Evolutionary conservation across 2,888 invertebrate genomes (phyloP), one percentile per base, ranked within the genome.

Genomic region (Frankliniella intonsa): DNA sequence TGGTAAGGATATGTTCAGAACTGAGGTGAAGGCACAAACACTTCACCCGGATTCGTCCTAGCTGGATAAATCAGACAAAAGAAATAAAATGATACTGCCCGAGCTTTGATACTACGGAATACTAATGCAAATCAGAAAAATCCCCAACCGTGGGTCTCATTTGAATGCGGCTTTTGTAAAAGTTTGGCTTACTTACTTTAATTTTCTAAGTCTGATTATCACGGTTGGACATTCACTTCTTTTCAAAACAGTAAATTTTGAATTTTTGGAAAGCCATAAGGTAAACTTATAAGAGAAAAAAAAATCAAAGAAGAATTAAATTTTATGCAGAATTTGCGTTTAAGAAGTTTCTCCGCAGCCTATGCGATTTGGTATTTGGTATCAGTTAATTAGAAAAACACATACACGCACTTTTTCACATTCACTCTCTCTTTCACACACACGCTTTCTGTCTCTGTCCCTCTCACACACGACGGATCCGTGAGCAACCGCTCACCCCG

Each of bases 1-100:
- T 76, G 69, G 69, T 76, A 76, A 76, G 69, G 69, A 76, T 76
- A 76, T 76, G 69, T 76, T 76, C 69, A 76, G 69, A 76, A 25
- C 22, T 76, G 69, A n/a, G 25, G 69, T 25, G 22, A 76, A 76
- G 62, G 62, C 62, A 62, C 62, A 17, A 76, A 76, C 25, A 25
- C 69, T 76, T 76, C 69, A 76, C 69, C 69, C 69, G 69, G 69
- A 76, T 25, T 76, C 69, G 69, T 25, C 69, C 69, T 25, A 76
- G 25, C 25, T 76, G 69, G 62, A 62, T 62, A 62, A 19, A 62
- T n/a, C 62, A 62, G 62, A 17, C 14, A 62, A 76, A 22, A 76
- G 25, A 76, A 76, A 25, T 25, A 76, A 76, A 76, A 12, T 76
- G 22, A 76, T 25, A 11, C 25, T 25, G 69, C 25, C 25, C 25